Base-by-base conservation (phyloP, 2,888 invertebrate genomes). In the Mesorhabditis sp. region DNA sequence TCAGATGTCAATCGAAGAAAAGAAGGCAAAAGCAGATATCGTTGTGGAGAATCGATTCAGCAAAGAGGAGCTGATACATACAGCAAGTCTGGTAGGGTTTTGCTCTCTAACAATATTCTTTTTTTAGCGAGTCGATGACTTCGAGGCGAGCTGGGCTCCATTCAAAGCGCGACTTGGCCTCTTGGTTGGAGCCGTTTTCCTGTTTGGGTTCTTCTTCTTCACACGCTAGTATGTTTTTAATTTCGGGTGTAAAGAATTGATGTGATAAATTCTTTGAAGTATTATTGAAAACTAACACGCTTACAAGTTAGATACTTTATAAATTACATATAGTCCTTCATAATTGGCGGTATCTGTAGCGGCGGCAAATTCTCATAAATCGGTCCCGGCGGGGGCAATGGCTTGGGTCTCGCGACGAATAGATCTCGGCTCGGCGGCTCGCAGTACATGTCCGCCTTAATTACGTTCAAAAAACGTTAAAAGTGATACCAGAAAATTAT, bases 31-130 rank as follows among this genome's bases (percentile, higher is more conserved):
- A 6, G 84, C 81, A 4, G 76, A 74, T 5, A 78, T 76, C 62
- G 73, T 81, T 43, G 71, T 84, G 62, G 80, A 82, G 67, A 84
- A 84, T 71, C 81, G 82, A 58, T 81, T 80, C 45, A 72, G 70
- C 63, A 69, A 73, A 2, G 79, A 78, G 45, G 74, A 80, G 63
- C 62, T 80, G 45, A 72, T 72, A 42, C 69, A 72, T 43, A 50
- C 41, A 50, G 50, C 13, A 50, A 7, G 5, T 45, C 45, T 45
- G 15, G 15, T 67, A 5, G 43, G 28, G 13, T n/a, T 7, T 28
- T 28, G 28, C 28, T 28, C 1, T 28, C 28, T 28, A 28, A 28
- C 28, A 28, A 28, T 28, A 28, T 28, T 28, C 28, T 28, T 28
- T 28, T 28, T 28, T 28, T 28, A 28, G 28, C 28, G 28, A 28